phyloP scores from a whole-genome alignment of 2,888 invertebrate species.

The Scrobipalpa costella region DNA sequence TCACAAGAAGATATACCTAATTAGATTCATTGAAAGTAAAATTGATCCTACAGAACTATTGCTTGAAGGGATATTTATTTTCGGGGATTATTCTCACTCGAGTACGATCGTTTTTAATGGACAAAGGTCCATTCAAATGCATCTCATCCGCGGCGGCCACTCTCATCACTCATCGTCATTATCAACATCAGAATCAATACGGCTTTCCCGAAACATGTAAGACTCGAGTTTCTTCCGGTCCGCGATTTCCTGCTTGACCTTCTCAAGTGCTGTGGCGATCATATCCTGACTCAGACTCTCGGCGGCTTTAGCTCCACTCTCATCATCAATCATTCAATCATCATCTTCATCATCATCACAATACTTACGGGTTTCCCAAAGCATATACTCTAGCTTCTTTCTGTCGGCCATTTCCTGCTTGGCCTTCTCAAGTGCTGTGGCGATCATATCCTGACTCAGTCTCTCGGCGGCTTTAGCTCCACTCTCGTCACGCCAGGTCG shows the following conservation, averaged over 20 bases:
- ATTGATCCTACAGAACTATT: too few species aligned
- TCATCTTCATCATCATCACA: too few species aligned
- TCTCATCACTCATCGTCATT: too few species aligned
- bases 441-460: slow-evolving; percentile 85
- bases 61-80: too few species aligned
- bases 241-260: slow-evolving; percentile 88
- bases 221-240: slow-evolving; percentile 89
- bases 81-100: too few species aligned
- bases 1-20: too few species aligned
- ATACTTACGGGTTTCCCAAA: slow-evolving; percentile 87
- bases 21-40: too few species aligned
- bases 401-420: slow-evolving; percentile 88
- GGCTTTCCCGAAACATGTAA: slow-evolving; percentile 88
- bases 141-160: too few species aligned
- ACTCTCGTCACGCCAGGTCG: slow-evolving; percentile 85
- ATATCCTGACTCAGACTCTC: slow-evolving; percentile 86
- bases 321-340: slow-evolving; percentile 58
- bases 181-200: slow-evolving; percentile 66
- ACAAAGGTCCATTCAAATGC: too few species aligned
- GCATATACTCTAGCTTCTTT: slow-evolving; percentile 89
- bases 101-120: too few species aligned
- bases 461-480: slow-evolving; percentile 83
- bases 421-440: slow-evolving; percentile 89
- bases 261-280: slow-evolving; percentile 87
- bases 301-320: slow-evolving; percentile 80